Evolutionary conservation across 2,113 vertebrate species (phyloP).

Genomic region (Ailuropoda melanoleuca): DNA sequence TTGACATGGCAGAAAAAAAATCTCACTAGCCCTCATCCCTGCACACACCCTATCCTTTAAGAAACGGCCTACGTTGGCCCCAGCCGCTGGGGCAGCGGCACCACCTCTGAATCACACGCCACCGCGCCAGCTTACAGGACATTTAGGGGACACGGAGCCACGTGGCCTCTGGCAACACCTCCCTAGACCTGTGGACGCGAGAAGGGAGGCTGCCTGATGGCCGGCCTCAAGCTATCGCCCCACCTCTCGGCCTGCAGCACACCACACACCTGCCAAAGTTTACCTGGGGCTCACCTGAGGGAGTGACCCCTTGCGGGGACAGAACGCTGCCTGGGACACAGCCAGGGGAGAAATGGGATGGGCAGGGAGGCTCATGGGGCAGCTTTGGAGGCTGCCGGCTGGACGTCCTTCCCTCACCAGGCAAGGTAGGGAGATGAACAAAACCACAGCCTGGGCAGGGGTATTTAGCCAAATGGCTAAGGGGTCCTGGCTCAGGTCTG

Average conservation of each 20-base stretch:
- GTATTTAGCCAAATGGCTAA: rapidly evolving
- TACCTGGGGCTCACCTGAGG: neutral
- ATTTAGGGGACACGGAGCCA: too few relatives aligned
- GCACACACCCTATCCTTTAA: neutral
- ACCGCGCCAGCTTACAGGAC: neutral
- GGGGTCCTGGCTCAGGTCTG: neutral
- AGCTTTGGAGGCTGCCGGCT: neutral
- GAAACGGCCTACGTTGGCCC: neutral
- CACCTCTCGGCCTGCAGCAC: neutral
- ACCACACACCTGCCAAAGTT: rapidly evolving
- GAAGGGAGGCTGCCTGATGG: neutral
- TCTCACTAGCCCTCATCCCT: neutral
- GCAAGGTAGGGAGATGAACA: neutral
- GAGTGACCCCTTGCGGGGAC: neutral
- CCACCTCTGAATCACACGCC: neutral
- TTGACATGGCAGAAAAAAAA: neutral
- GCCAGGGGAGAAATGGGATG: neutral
- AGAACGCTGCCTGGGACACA: neutral
- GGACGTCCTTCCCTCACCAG: neutral
- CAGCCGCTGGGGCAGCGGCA: rapidly evolving
- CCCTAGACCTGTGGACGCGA: rapidly evolving
- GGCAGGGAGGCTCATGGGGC: rapidly evolving
- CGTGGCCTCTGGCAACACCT: rapidly evolving
- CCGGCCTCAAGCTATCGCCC: neutral
- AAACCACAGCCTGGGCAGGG: neutral